Percentiles rank a stretch among this genome's conserved stretches.
These are phyloP conservation scores for Gobiocypris rarus DNA, from an alignment of 2,113 vertebrate species.

Conservation along the genomic window DNA sequence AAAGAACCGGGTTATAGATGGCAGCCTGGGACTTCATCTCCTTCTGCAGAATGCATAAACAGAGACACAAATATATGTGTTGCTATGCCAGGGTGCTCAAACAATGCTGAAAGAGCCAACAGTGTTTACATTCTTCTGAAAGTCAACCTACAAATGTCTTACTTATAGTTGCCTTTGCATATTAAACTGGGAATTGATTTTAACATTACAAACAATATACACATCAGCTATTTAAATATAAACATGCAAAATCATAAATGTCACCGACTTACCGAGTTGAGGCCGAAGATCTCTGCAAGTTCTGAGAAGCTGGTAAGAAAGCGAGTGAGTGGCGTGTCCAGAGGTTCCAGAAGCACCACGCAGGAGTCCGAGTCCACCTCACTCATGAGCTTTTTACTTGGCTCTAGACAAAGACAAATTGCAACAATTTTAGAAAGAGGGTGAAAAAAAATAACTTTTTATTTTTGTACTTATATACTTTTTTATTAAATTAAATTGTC, in stretches of 20 bases:
- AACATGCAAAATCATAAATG: background rate
- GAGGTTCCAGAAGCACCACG: conserved; percentile 83
- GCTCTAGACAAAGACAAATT: conserved; percentile 70
- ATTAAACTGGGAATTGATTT: background rate
- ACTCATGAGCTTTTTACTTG: conserved; percentile 75
- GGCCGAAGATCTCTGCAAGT: conserved; percentile 76
- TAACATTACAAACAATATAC: background rate
- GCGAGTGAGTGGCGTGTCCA: conserved; percentile 80
- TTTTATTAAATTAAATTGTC: no score
- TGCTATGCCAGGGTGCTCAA: background rate
- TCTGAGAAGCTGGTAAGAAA: conserved; percentile 81
- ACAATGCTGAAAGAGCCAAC: background rate
- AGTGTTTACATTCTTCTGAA: background rate
- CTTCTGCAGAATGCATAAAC: conserved; percentile 58
- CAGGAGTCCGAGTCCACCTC: conserved; percentile 75
- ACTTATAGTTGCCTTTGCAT: background rate
- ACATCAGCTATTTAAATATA: background rate
- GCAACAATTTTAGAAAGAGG: background rate
- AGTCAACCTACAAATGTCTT: background rate
- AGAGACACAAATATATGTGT: background rate
- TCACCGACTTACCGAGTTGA: conserved; percentile 63
- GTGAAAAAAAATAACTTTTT: background rate
- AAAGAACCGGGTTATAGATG: conserved; percentile 75
- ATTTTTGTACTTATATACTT: no score
- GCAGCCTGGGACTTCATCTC: conserved; percentile 69